phyloP scores from a whole-genome alignment of 2,888 invertebrate genomes.

The Schizotus pectinicornis region DNA sequence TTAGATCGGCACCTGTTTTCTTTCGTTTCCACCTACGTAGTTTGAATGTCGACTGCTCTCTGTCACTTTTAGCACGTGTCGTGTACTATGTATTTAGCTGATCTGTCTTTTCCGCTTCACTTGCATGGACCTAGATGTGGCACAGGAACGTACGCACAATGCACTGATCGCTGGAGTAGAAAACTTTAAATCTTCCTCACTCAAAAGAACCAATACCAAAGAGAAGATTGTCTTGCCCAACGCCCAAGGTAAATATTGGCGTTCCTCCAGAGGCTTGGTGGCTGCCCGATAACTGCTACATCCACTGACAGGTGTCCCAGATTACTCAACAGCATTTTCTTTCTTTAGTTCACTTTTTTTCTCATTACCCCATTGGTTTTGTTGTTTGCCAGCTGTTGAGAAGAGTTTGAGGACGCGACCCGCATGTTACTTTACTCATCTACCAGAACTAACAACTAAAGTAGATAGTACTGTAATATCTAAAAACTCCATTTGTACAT shows the following conservation, averaged over 20 bases:
- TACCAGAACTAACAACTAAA: too few relatives aligned
- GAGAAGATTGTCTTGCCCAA: slow-evolving; percentile 86
- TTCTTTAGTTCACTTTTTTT: too few relatives aligned
- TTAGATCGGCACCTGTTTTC: slow-evolving; percentile 26
- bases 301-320: too few relatives aligned
- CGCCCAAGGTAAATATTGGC: slow-evolving; percentile 72
- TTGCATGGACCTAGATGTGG: slow-evolving; percentile 65
- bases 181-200: slow-evolving; percentile 74
- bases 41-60: not conserved
- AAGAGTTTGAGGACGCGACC: too few relatives aligned
- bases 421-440: too few relatives aligned
- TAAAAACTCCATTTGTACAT: too few relatives aligned
- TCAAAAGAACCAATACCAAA: slow-evolving; percentile 76
- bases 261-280: slow-evolving; percentile 1
- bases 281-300: too few relatives aligned
- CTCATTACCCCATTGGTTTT: too few relatives aligned
- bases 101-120: not conserved
- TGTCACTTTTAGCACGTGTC: not conserved
- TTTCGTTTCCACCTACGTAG: slow-evolving; percentile 11
- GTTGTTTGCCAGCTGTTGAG: too few relatives aligned
- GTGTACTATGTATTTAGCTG: slow-evolving; percentile 2
- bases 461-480: too few relatives aligned
- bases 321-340: too few relatives aligned
- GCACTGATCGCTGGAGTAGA: slow-evolving; percentile 79
- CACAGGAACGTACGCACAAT: slow-evolving; percentile 75